A percentile compares a stretch with the other conserved stretches of the same genome.
phyloP scores from a whole-genome alignment of 2,113 vertebrate species.

The Cathartes aura region DNA sequence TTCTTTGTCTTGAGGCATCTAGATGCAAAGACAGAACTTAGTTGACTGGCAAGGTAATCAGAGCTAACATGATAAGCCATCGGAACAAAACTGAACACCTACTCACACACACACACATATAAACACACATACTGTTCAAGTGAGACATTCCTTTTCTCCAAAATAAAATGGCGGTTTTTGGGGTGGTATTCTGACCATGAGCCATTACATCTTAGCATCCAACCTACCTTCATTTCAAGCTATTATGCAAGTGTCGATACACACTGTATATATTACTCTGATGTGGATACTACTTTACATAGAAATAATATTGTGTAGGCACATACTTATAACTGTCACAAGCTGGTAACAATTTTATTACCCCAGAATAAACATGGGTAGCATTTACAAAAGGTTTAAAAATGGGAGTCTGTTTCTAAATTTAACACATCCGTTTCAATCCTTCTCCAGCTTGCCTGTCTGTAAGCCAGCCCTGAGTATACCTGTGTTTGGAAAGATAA shows the following conservation, averaged over 20 bases:
- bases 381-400: not conserved
- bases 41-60: not conserved
- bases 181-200: not conserved
- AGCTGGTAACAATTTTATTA: not conserved
- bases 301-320: not conserved
- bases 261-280: not conserved
- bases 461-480: not conserved
- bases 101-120: too few relatives aligned
- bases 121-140: not conserved
- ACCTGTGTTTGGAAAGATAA: not conserved
- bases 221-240: not conserved
- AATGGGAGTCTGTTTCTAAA: not conserved
- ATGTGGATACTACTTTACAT: not conserved
- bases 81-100: not conserved
- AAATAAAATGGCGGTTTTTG: not conserved
- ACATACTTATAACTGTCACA: not conserved
- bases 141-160: not conserved
- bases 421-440: not conserved
- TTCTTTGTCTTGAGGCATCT: not conserved
- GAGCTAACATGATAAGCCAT: not conserved
- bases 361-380: not conserved
- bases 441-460: not conserved
- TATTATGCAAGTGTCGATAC: not conserved
- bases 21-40: not conserved
- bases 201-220: not conserved